Percentiles rank a stretch among this genome's conserved stretches.
Evolutionary conservation across 2,113 vertebrate genomes (phyloP).

Genomic region (Fregetta grallaria): DNA sequence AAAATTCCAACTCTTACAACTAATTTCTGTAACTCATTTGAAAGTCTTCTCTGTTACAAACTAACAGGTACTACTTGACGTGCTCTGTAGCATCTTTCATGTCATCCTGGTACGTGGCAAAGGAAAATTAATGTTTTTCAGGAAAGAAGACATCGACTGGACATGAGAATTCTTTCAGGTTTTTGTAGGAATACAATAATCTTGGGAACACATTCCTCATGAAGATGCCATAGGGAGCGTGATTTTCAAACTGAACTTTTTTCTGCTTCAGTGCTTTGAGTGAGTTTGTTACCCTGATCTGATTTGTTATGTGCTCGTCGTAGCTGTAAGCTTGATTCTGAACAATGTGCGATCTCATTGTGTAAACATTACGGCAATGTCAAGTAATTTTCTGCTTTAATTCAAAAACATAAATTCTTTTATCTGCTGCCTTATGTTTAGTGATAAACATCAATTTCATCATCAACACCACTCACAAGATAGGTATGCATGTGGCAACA

Average conservation of each 20-base stretch:
- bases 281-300: not conserved
- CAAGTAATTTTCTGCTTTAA: conserved; percentile 1
- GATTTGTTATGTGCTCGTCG: not conserved
- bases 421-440: not conserved
- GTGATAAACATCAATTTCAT: not conserved
- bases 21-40: not conserved
- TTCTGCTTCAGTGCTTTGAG: not conserved
- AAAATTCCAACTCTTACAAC: not conserved
- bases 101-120: not conserved
- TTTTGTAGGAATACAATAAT: not conserved
- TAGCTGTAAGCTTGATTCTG: not conserved
- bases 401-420: not conserved
- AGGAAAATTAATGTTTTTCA: not conserved
- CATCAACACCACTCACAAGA: not conserved
- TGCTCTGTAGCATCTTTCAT: not conserved
- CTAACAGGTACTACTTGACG: not conserved
- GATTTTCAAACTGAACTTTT: not conserved
- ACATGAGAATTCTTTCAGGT: not conserved
- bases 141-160: not conserved
- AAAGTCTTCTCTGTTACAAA: not conserved
- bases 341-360: not conserved
- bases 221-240: not conserved
- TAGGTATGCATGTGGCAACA: not conserved
- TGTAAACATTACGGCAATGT: not conserved
- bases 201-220: not conserved